Evolutionary conservation across 1,140 invertebrate species (phyloP).

Genomic region (Polypedilum pembai): DNA sequence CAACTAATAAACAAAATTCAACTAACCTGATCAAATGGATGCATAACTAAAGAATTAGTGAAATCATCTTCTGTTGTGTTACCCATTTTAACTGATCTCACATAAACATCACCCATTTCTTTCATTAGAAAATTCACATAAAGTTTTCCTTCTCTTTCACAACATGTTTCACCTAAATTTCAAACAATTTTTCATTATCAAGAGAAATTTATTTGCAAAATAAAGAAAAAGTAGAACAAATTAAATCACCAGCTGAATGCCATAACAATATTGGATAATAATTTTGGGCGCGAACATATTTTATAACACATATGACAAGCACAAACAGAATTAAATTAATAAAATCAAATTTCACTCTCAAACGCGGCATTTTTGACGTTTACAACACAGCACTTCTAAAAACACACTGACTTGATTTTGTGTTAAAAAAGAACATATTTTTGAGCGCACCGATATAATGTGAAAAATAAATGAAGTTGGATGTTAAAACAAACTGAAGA

Average conservation of each 20-base stretch:
- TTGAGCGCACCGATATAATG: background rate
- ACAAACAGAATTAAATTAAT: background rate
- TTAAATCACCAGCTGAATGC: constrained; percentile 10
- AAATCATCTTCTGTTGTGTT: constrained; percentile 61
- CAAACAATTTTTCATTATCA: background rate
- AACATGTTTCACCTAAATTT: constrained; percentile 5
- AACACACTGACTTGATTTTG: background rate
- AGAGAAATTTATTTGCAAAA: background rate
- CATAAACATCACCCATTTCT: constrained; percentile 67
- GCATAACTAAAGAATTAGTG: constrained; percentile 82
- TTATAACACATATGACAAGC: background rate
- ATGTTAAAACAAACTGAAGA: too few species aligned
- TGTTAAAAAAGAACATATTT: background rate
- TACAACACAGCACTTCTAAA: constrained; percentile 4
- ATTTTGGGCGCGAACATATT: background rate
- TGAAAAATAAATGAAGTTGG: too few species aligned
- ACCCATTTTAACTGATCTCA: constrained; percentile 83
- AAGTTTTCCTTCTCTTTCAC: background rate
- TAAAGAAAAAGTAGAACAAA: background rate
- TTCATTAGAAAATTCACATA: constrained; percentile 34
- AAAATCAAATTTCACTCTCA: background rate
- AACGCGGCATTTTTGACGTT: background rate
- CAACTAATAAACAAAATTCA: too few species aligned
- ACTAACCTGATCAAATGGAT: constrained; percentile 50
- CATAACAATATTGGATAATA: background rate